phyloP scores from a whole-genome alignment of 1,140 invertebrate species.

The Philotrypesis tridentata region DNA sequence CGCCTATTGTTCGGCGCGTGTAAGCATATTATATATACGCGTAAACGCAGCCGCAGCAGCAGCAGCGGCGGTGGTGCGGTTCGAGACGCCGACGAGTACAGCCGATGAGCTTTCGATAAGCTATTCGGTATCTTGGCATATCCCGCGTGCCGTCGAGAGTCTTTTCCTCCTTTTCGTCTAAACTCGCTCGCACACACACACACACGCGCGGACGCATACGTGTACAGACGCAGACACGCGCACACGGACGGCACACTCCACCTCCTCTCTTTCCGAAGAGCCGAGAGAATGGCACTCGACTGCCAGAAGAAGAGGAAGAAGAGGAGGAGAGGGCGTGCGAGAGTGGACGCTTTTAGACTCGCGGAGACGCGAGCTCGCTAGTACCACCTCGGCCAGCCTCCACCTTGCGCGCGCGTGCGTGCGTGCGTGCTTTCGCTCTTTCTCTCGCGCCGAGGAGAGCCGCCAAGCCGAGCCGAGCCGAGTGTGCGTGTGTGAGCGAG shows the following conservation, averaged over 20 bases:
- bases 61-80: no score
- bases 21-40: neutral
- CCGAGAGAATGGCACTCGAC: conserved; percentile 32
- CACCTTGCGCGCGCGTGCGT: conserved; percentile 8
- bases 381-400: conserved; percentile 43
- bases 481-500: neutral
- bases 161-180: neutral
- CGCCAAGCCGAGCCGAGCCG: no score
- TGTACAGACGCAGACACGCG: neutral
- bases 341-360: conserved; percentile 46
- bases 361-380: conserved; percentile 20
- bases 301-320: conserved; percentile 40
- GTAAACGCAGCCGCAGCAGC: no score
- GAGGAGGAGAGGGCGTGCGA: conserved; percentile 30
- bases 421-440: neutral
- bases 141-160: neutral
- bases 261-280: conserved; percentile 3
- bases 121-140: conserved; percentile 39
- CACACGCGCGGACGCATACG: neutral
- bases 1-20: conserved; percentile 2
- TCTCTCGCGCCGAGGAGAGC: neutral
- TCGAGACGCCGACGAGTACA: no score
- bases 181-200: neutral
- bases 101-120: no score
- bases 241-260: conserved; percentile 3